A percentile compares a stretch with the other conserved stretches of the same genome.
phyloP scores from a whole-genome alignment of 2,113 vertebrate genomes.

The Cygnus atratus region DNA sequence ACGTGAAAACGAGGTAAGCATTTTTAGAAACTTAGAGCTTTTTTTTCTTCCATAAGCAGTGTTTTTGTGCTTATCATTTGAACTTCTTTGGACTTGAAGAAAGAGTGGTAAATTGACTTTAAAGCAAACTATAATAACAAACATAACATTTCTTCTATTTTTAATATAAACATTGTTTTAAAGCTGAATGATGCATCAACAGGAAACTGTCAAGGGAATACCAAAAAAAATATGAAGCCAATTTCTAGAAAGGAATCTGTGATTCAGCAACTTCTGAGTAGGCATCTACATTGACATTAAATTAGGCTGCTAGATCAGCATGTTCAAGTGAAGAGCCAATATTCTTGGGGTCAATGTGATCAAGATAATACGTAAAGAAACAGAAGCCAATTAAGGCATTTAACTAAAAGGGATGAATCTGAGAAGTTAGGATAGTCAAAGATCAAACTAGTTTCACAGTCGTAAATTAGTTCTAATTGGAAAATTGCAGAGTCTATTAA shows the following conservation, averaged over 20 bases:
- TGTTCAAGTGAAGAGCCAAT: background rate
- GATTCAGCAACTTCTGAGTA: background rate
- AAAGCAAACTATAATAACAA: background rate
- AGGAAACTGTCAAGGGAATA: background rate
- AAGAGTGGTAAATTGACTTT: background rate
- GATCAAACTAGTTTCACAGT: background rate
- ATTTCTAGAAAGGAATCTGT: background rate
- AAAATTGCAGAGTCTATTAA: background rate
- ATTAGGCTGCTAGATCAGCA: background rate
- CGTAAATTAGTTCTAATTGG: background rate
- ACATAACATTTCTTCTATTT: background rate
- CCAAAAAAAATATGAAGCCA: background rate
- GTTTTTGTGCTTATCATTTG: background rate
- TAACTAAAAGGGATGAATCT: slow-evolving; percentile 6
- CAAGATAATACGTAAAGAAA: background rate
- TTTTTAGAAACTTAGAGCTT: background rate
- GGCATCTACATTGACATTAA: background rate
- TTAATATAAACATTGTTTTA: background rate
- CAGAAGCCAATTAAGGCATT: background rate
- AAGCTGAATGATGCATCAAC: background rate
- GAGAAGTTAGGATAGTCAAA: slow-evolving; percentile 8
- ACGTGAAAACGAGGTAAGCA: background rate
- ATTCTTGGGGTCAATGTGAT: background rate
- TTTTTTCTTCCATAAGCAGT: background rate
- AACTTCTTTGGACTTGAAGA: background rate